Evolutionary conservation across 2,888 invertebrate species (phyloP).

Genomic region (Callinectes sapidus): DNA sequence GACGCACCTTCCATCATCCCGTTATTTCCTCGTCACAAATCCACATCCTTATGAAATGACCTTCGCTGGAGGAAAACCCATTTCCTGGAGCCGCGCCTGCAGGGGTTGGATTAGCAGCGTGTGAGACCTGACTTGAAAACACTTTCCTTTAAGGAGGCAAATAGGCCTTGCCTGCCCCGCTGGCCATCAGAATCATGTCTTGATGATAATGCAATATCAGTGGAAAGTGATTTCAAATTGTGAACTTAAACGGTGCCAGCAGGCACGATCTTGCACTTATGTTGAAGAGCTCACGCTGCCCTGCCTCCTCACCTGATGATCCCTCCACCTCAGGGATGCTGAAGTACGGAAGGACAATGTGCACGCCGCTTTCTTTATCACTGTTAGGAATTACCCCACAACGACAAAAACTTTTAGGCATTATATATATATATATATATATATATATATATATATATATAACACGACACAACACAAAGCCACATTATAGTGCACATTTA

Average conservation of each 20-base stretch:
- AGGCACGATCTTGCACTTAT: not conserved
- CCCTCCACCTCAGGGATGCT: not conserved
- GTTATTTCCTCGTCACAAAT: constrained; percentile 11
- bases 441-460: constrained; percentile 13
- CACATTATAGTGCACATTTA: not conserved
- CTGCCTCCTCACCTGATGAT: not conserved
- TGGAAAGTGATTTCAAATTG: not conserved
- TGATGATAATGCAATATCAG: not conserved
- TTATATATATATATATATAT: constrained; percentile 34
- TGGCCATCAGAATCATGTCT: not conserved
- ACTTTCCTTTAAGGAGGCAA: not conserved
- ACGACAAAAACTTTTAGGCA: not conserved
- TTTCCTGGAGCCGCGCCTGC: not conserved
- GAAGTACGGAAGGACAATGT: not conserved
- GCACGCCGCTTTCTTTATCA: not conserved
- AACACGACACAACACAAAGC: not conserved
- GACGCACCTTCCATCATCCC: constrained; percentile 6
- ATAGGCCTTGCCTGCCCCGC: not conserved
- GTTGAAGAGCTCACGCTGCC: not conserved
- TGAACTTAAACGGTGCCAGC: not conserved
- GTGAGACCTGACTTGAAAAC: not conserved
- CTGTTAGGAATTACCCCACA: not conserved
- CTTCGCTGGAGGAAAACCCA: not conserved
- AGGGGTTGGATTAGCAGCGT: not conserved
- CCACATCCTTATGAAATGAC: not conserved